phyloP scores from a whole-genome alignment of 2,888 invertebrate genomes.

The Thalpophila matura region DNA sequence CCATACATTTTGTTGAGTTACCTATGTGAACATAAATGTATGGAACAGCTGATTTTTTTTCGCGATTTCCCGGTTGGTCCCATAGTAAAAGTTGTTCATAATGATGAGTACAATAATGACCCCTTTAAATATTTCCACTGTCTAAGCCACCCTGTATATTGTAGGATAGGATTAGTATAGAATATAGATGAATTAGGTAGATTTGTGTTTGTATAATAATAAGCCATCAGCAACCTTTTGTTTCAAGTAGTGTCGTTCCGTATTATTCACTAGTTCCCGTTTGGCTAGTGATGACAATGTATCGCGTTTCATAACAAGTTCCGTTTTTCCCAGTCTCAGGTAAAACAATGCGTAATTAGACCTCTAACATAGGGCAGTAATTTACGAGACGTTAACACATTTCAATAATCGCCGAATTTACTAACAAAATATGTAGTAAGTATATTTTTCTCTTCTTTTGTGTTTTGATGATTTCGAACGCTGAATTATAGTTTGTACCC shows the following conservation, averaged over 20 bases:
- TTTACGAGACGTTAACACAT: constrained; percentile 13
- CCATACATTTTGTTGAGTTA: no score
- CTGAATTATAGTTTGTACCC: no score
- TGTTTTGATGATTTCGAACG: background rate
- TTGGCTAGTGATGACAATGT: constrained; percentile 20
- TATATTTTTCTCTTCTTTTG: constrained; percentile 14
- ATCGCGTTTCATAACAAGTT: constrained; percentile 47
- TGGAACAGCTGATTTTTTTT: no score
- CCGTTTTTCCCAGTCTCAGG: constrained; percentile 26
- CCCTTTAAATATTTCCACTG: no score
- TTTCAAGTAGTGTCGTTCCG: background rate
- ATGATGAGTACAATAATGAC: no score
- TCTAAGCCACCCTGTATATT: no score
- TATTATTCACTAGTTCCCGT: constrained; percentile 23
- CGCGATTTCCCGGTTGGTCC: no score
- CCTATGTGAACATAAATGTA: no score
- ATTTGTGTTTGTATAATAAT: background rate
- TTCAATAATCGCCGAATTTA: constrained; percentile 26
- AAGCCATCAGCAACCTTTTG: background rate
- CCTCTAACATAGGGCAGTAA: constrained; percentile 41
- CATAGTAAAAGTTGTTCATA: no score
- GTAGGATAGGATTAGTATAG: no score
- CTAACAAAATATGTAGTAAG: constrained; percentile 17
- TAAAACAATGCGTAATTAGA: constrained; percentile 40
- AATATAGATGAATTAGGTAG: no score